A percentile compares a stretch with the other conserved stretches of the same genome.
These are phyloP conservation scores for Helostoma temminkii DNA, from an alignment of 2,797 vertebrate species.

Conservation along the genomic window DNA sequence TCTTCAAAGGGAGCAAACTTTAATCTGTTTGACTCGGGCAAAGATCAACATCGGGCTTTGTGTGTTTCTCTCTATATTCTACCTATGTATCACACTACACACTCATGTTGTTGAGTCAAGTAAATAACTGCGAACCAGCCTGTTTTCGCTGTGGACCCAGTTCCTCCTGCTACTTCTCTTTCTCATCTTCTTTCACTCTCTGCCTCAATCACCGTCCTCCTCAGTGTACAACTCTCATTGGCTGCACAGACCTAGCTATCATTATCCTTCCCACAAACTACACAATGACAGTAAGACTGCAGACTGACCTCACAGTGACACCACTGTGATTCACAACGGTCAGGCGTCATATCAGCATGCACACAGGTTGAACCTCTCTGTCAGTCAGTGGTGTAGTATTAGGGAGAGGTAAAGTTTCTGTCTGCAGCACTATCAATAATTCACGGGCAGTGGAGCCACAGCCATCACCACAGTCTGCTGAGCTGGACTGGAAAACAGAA, in stretches of 20 bases:
- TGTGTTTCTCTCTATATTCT: slow-evolving; percentile 5
- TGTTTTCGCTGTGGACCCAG: not conserved
- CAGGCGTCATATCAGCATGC: slow-evolving; percentile 21
- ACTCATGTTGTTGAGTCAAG: not conserved
- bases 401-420: slow-evolving; percentile 8
- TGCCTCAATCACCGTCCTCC: not conserved
- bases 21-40: slow-evolving; percentile 16
- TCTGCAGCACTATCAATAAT: slow-evolving; percentile 56
- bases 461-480: not conserved
- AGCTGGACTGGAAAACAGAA: not conserved
- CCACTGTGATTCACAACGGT: slow-evolving; percentile 22
- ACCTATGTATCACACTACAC: not conserved
- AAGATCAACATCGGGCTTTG: slow-evolving; percentile 1
- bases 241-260: slow-evolving; percentile 8
- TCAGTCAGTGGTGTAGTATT: slow-evolving; percentile 1
- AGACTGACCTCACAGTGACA: slow-evolving; percentile 49
- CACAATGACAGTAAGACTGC: slow-evolving; percentile 20
- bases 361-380: not conserved
- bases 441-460: slow-evolving; percentile 14
- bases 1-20: slow-evolving; percentile 16
- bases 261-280: slow-evolving; percentile 35
- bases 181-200: not conserved
- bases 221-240: too few relatives aligned
- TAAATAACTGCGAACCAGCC: not conserved
- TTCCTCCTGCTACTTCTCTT: not conserved